Percentiles rank a stretch among this genome's conserved stretches.
These are phyloP conservation scores for Drosophila falleni DNA, from an alignment of 2,888 invertebrate genomes.

Conservation along the genomic window DNA sequence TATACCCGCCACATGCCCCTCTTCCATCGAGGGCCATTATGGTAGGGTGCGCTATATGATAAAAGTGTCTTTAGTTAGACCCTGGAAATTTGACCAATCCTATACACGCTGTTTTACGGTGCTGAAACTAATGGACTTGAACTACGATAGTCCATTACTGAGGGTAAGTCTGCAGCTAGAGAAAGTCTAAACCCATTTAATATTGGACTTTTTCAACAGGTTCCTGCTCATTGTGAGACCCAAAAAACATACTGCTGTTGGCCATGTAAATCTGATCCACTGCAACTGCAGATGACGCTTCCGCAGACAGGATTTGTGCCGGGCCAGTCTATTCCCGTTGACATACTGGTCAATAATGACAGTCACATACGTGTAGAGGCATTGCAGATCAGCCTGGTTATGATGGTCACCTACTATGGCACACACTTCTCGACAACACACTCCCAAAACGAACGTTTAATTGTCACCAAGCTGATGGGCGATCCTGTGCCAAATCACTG, in stretches of 20 bases:
- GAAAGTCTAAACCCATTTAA: too few species aligned
- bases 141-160: conserved; percentile 63
- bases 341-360: conserved; percentile 87
- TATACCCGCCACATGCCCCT: conserved; percentile 86
- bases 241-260: conserved; percentile 80
- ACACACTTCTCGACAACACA: conserved; percentile 30
- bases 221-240: conserved; percentile 67
- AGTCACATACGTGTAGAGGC: conserved; percentile 86
- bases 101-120: conserved; percentile 91
- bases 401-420: conserved; percentile 73
- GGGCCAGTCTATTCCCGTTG: conserved; percentile 77
- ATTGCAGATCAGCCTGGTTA: conserved; percentile 70
- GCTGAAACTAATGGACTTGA: conserved; percentile 90
- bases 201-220: conserved; percentile 43
- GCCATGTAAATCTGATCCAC: conserved; percentile 74
- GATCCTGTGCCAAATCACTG: conserved; percentile 66
- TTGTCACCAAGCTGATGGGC: conserved; percentile 68
- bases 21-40: conserved; percentile 86
- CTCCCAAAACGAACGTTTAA: conserved; percentile 59
- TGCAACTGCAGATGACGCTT: conserved; percentile 71
- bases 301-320: conserved; percentile 83
- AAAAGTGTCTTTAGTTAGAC: conserved; percentile 90
- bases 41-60: conserved; percentile 87
- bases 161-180: conserved; percentile 39
- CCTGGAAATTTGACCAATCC: conserved; percentile 92